Conservation (phyloP, 2,888 invertebrate species). For the Heterodera filipjevi region DNA sequence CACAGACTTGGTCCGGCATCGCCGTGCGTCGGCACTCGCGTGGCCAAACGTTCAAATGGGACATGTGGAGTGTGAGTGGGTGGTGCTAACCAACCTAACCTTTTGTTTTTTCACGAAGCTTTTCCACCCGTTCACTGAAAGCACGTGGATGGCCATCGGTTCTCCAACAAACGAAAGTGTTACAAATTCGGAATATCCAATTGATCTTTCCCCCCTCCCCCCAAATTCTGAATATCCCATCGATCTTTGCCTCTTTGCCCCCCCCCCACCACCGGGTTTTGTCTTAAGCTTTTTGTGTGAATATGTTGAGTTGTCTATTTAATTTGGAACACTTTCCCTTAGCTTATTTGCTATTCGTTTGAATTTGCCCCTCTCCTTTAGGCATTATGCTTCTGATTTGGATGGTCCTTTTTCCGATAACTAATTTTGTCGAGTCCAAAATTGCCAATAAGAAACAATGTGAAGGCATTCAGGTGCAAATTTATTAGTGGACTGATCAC, state of each 20-base stretch:
- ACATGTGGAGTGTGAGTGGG: constrained; percentile 3
- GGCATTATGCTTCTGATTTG: neutral
- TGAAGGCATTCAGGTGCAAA: neutral
- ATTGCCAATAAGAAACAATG: neutral
- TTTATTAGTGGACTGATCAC: neutral
- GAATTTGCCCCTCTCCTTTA: no score
- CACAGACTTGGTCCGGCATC: neutral
- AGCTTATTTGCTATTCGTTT: no score
- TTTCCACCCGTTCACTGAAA: constrained; percentile 3
- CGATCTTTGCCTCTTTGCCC: neutral
- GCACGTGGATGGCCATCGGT: constrained; percentile 14
- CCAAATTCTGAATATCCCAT: neutral
- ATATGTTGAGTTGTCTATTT: no score
- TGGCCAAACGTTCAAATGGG: neutral
- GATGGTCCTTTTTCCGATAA: neutral
- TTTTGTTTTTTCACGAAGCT: neutral
- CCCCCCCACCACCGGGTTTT: no score
- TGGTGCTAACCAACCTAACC: neutral
- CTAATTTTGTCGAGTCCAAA: constrained; percentile 6
- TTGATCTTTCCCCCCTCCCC: neutral
- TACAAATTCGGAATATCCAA: neutral
- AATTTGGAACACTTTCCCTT: neutral
- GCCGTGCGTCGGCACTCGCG: constrained; percentile 1
- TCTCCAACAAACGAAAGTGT: neutral
- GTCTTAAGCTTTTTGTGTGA: no score